Evolutionary conservation across 2,888 invertebrate genomes (phyloP).

Genomic region (Ophion ventricosus): DNA sequence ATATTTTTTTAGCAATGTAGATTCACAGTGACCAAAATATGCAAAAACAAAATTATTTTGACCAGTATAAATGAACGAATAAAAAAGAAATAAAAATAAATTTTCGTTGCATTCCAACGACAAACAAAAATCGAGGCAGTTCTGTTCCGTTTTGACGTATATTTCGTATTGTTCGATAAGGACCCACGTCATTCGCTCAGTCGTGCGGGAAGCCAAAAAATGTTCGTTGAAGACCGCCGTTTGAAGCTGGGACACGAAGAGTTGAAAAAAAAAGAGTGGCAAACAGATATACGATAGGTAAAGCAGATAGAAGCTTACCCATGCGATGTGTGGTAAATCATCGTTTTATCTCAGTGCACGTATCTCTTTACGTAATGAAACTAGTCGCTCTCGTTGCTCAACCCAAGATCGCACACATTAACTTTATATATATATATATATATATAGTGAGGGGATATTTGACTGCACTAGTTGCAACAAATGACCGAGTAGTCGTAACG

Average conservation of each 20-base stretch:
- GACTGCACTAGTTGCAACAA: slow-evolving; percentile 17
- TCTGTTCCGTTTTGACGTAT: too few species aligned
- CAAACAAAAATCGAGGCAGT: too few species aligned
- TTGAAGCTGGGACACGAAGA: not conserved
- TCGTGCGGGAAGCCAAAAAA: not conserved
- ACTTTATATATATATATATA: slow-evolving; percentile 18
- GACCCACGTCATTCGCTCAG: not conserved
- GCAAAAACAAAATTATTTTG: too few species aligned
- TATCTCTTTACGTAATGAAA: slow-evolving; percentile 65
- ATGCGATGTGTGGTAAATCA: slow-evolving; percentile 57
- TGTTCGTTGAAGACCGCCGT: too few species aligned
- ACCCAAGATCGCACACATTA: slow-evolving; percentile 42
- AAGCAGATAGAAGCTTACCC: slow-evolving; percentile 36
- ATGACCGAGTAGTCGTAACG: slow-evolving; percentile 5
- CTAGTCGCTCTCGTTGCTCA: slow-evolving; percentile 45
- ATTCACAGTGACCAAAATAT: too few species aligned
- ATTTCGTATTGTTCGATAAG: not conserved
- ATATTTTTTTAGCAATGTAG: too few species aligned
- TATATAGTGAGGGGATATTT: not conserved
- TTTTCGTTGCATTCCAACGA: too few species aligned
- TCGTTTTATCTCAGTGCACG: slow-evolving; percentile 60
- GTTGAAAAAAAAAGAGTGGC: not conserved
- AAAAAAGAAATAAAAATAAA: too few species aligned
- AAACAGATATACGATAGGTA: slow-evolving; percentile 22
- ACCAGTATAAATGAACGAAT: too few species aligned